These are phyloP conservation scores for Nebria ingens DNA, from an alignment of 1,140 invertebrate genomes.

Conservation along the genomic window DNA sequence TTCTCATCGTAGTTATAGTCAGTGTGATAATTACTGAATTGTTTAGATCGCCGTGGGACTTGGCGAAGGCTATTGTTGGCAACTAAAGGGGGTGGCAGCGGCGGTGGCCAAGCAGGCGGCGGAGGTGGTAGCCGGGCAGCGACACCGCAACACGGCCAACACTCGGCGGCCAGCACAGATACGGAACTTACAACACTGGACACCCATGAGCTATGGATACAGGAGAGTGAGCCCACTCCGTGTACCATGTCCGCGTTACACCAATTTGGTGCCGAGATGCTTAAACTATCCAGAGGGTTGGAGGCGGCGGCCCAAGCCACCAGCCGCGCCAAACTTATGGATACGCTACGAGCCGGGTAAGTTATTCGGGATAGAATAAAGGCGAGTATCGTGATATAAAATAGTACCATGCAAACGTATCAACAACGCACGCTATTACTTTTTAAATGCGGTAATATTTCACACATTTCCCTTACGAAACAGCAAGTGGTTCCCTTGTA, in stretches of 20 bases:
- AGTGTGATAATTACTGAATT: no score
- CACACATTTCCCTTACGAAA: no score
- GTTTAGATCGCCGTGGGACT: constrained; percentile 51
- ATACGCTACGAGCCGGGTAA: not conserved
- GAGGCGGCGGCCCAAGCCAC: constrained; percentile 47
- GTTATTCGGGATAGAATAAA: no score
- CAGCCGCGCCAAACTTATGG: constrained; percentile 1
- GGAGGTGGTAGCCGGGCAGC: constrained; percentile 31
- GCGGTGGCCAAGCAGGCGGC: constrained; percentile 9
- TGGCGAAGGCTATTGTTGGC: constrained; percentile 48
- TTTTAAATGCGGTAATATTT: not conserved
- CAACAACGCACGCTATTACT: not conserved
- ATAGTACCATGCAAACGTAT: not conserved
- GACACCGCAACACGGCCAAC: constrained; percentile 51
- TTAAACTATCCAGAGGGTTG: constrained; percentile 63
- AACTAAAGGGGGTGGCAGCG: constrained; percentile 12
- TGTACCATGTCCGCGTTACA: constrained; percentile 71
- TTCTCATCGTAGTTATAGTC: no score
- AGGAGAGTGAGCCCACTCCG: constrained; percentile 64
- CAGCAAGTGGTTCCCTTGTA: no score
- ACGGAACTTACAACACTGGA: constrained; percentile 70
- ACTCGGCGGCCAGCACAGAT: constrained; percentile 65
- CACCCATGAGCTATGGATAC: constrained; percentile 69
- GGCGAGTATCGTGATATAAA: not conserved
- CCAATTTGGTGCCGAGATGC: constrained; percentile 73